A percentile compares a stretch with the other conserved stretches of the same genome.
phyloP scores from a whole-genome alignment of 2,113 vertebrate genomes.

The Thryonomys swinderianus region DNA sequence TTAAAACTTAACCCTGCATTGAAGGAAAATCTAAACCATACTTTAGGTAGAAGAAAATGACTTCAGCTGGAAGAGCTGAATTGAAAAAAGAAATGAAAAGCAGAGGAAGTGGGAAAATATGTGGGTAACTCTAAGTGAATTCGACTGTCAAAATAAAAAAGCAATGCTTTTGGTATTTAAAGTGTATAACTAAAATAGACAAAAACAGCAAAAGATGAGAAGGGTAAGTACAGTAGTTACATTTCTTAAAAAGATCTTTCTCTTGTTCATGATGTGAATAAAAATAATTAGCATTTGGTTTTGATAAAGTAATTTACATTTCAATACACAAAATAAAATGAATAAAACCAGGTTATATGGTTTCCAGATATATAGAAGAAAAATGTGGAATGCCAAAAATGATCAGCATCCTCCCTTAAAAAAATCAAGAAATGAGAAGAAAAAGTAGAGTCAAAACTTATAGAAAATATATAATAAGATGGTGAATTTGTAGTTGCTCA shows the following conservation, averaged over 20 bases:
- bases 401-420: background rate
- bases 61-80: conserved; percentile 30
- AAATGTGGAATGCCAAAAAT: background rate
- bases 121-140: conserved; percentile 27
- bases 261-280: background rate
- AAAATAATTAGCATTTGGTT: background rate
- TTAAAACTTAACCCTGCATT: background rate
- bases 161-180: background rate
- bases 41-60: conserved; percentile 11
- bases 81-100: conserved; percentile 1
- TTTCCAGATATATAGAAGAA: background rate
- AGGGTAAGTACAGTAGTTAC: background rate
- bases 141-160: conserved; percentile 47
- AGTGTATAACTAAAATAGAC: conserved; percentile 46
- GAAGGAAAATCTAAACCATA: conserved; percentile 1
- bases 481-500: background rate
- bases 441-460: background rate
- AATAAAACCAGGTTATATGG: background rate
- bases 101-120: conserved; percentile 48
- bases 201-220: conserved; percentile 4
- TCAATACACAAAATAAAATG: conserved; percentile 23
- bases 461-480: background rate
- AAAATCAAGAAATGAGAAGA: background rate
- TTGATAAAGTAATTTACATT: conserved; percentile 9
- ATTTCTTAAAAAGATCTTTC: background rate